Evolutionary conservation across 2,888 invertebrate species (phyloP), one percentile per base, ranked within the genome.

Genomic region (Dione juno): DNA sequence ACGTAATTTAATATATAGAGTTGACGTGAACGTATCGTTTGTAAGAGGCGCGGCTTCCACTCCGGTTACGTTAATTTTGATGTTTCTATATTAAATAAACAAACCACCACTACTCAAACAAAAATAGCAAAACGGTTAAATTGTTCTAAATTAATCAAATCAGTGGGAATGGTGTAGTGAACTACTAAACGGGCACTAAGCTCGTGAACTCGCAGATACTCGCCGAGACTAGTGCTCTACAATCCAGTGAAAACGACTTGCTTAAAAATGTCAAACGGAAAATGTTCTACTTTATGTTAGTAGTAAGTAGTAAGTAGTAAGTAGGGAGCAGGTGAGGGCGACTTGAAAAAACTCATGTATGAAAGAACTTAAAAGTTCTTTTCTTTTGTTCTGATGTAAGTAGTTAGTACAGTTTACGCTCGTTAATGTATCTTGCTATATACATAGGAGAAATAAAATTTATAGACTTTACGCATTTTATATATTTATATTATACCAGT

Each of bases 191-290:
- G 50, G 19, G 19, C 9, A 11, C 50, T 19, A 19, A 28, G n/a
- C 35, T 37, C 3, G 0, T 28, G 41, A 28, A 37, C 54, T 37
- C 3, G 0, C 10, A 8, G 43, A 61, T 19, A 43, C 59, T 19
- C 43, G 41, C 28, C 43, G 5, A 43, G 59, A 21, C 50, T 35
- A 37, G 48, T 50, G 52, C 21, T 21, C 41, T 40, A 21, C 21
- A 53, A n/a, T n/a, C 11, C 48, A 19, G 53, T 57, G 40, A 52
- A 40, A 52, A 40, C 52, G 21, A 65, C 40, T 52, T 65, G 40
- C 40, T 65, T 66, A 58, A 58, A 67, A 58, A 67, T 50, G 67
- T 67, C 28, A 59, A 67, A 67, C 14, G 66, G 40, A 14, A 67
- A 67, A 58, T 8, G 58, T 40, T 13, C 45, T 50, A 50, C 41